A percentile compares a stretch with the other conserved stretches of the same genome.
Evolutionary conservation across 92 coral and sea anemone genomes (phyloP).

Genomic region (Plumapathes pennacea): DNA sequence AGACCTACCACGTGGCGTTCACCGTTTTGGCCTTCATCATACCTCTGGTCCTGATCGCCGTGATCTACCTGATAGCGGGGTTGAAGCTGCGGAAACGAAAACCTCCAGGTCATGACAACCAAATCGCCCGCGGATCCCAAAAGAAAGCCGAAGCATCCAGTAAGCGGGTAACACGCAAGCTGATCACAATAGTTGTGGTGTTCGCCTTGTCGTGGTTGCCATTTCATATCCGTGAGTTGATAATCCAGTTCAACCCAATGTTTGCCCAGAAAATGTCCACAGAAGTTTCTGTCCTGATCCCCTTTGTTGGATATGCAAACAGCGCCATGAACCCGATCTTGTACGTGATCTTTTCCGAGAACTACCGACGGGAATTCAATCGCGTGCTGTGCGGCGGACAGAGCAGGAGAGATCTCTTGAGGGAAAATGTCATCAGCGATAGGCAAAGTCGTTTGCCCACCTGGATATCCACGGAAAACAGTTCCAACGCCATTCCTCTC

Average conservation of each 20-base stretch:
- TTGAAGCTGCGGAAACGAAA: slow-evolving; percentile 64
- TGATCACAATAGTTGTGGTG: slow-evolving; percentile 73
- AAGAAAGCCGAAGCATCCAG: slow-evolving; percentile 74
- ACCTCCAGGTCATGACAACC: slow-evolving; percentile 72
- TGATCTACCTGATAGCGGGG: slow-evolving; percentile 51
- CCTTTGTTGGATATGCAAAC: slow-evolving; percentile 71
- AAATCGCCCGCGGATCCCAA: slow-evolving; percentile 42
- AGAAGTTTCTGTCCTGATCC: slow-evolving; percentile 45
- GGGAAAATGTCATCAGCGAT: background rate
- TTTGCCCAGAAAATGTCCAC: slow-evolving; percentile 8
- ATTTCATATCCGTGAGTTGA: slow-evolving; percentile 63
- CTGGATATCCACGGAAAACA: no score
- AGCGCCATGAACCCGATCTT: slow-evolving; percentile 74
- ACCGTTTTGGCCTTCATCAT: slow-evolving; percentile 46
- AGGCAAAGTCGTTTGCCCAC: no score
- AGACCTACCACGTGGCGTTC: slow-evolving; percentile 21
- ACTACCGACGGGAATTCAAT: slow-evolving; percentile 72
- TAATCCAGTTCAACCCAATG: slow-evolving; percentile 18
- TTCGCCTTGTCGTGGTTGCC: slow-evolving; percentile 89
- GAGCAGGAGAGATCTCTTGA: slow-evolving; percentile 23
- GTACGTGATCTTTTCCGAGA: slow-evolving; percentile 76
- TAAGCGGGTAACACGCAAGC: slow-evolving; percentile 77
- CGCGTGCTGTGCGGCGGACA: slow-evolving; percentile 52
- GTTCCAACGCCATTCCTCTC: no score
- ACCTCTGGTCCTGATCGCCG: slow-evolving; percentile 63